These are phyloP conservation scores for Dryocosmus kuriphilus DNA, from an alignment of 2,888 invertebrate genomes.

Conservation along the genomic window DNA sequence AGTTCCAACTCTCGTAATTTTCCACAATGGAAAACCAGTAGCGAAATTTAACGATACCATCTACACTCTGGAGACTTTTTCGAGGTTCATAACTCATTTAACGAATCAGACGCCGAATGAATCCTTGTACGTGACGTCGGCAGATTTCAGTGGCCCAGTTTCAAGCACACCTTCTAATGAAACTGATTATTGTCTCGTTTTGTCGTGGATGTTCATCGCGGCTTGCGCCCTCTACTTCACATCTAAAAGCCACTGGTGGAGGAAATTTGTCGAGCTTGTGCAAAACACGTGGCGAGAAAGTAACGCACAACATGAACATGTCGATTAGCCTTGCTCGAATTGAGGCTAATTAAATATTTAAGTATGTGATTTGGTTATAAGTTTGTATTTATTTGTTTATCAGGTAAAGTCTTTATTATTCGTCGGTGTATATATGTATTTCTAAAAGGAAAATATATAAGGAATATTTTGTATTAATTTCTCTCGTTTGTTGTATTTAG, in stretches of 20 bases:
- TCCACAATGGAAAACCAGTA: conserved; percentile 92
- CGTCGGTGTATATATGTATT: conserved; percentile 23
- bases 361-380: background rate
- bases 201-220: conserved; percentile 92
- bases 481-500: no score
- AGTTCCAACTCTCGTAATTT: conserved; percentile 92
- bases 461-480: background rate
- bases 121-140: conserved; percentile 85
- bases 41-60: conserved; percentile 91
- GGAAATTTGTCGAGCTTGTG: conserved; percentile 88
- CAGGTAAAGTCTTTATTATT: background rate
- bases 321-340: conserved; percentile 79
- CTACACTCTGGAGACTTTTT: conserved; percentile 88
- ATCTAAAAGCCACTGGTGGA: conserved; percentile 87
- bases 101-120: conserved; percentile 85
- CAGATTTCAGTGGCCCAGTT: conserved; percentile 90
- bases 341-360: background rate
- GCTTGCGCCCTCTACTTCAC: conserved; percentile 87
- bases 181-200: conserved; percentile 88
- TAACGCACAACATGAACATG: conserved; percentile 89
- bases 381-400: conserved; percentile 8
- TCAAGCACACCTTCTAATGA: conserved; percentile 87
- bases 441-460: background rate
- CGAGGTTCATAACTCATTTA: conserved; percentile 86
- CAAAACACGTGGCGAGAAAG: conserved; percentile 93